Base-by-base conservation (phyloP, 2,113 vertebrate genomes). In the Xiphophorus maculatus region DNA sequence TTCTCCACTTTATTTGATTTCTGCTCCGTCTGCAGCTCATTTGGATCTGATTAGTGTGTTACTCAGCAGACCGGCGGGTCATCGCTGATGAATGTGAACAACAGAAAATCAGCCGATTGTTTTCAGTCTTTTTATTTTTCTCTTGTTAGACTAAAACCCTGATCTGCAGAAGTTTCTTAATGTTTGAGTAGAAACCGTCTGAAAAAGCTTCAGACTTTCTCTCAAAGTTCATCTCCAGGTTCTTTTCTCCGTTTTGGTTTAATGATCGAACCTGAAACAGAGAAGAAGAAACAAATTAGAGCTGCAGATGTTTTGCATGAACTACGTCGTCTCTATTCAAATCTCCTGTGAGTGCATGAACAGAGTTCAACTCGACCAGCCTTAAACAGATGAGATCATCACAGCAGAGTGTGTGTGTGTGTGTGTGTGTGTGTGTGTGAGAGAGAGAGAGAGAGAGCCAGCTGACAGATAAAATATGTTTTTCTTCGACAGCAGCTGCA, bases 231-330 rank as follows among this genome's bases (percentile, higher is more conserved):
- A 15, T 48, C 14, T 48, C 44, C 15, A 48, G 14, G 17, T 15
- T 48, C 5, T 48, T 48, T 19, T 19, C 44, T 17, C 17, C 44
- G 0, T 17, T 19, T 17, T 42, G 44, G 4, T 48, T 48, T 48
- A 6, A 19, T 19, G 44, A 48, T 48, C 5, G 0, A 48, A 25
- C 25, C 51, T 58, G 22, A n/a, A n/a, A n/a, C 7, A 58, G 25
- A 58, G 25, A 7, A 58, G 22, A n/a, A 58, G 7, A 58, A 58
- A 58, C 25, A 58, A 58, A 58, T n/a, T 48, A 48, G 6, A n/a
- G 51, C 67, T 69, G 42, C 44, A 69, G 67, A 69, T 69, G 67
- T 69, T 68, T 69, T 69, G 67, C 67, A 69, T 69, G 42, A 51
- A 17, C 28, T 14, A n/a, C 28, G 37, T 27, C 66, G 22, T 58